phyloP scores from a whole-genome alignment of 2,888 invertebrate species.

The Nymphalis urticae region DNA sequence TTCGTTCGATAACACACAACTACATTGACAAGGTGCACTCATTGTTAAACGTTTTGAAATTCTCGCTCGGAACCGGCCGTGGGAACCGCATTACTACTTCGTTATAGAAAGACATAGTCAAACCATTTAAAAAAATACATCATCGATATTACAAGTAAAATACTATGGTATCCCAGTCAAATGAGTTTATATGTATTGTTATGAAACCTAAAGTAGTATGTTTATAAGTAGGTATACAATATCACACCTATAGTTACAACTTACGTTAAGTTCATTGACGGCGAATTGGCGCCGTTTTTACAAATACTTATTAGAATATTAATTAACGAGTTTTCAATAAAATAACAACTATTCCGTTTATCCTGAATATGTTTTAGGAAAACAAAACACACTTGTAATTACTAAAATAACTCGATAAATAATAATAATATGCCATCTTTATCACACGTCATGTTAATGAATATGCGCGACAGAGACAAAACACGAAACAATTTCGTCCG shows the following conservation, averaged over 20 bases:
- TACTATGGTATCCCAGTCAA: background rate
- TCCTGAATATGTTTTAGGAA: constrained; percentile 1
- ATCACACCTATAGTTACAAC: constrained; percentile 34
- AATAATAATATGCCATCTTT: constrained; percentile 52
- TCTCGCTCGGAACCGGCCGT: constrained; percentile 70
- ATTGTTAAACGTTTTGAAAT: constrained; percentile 75
- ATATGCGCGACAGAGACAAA: constrained; percentile 52
- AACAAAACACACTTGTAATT: constrained; percentile 24
- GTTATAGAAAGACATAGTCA: constrained; percentile 26
- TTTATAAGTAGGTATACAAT: constrained; percentile 16
- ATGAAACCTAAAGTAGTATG: constrained; percentile 1
- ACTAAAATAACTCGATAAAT: constrained; percentile 44
- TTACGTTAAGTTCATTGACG: constrained; percentile 56
- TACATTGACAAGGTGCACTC: constrained; percentile 61
- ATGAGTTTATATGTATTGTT: constrained; percentile 11
- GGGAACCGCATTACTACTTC: constrained; percentile 55
- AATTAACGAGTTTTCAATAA: constrained; percentile 12
- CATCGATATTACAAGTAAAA: constrained; percentile 11
- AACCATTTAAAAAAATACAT: constrained; percentile 21
- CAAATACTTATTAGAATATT: constrained; percentile 11
- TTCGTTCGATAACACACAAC: constrained; percentile 46
- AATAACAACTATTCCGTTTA: background rate
- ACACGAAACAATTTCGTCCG: constrained; percentile 49
- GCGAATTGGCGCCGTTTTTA: constrained; percentile 54
- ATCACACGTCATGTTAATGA: constrained; percentile 41